A percentile compares a stretch with the other conserved stretches of the same genome.
These are phyloP conservation scores for Cyprinus carpio DNA, from an alignment of 2,113 vertebrate genomes.

Conservation along the genomic window DNA sequence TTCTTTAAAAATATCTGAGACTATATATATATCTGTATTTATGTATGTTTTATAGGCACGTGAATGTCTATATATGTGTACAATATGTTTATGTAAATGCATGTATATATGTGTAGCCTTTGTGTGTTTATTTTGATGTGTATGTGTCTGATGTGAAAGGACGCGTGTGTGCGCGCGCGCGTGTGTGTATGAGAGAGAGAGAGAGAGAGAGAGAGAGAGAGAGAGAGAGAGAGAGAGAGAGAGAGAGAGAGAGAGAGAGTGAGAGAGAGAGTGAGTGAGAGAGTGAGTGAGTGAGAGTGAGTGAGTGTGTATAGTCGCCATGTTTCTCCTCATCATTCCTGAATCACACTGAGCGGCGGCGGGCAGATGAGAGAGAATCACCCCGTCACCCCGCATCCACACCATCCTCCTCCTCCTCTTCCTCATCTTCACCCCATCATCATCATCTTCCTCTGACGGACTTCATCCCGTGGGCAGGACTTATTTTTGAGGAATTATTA, in stretches of 20 bases:
- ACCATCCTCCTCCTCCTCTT: not conserved
- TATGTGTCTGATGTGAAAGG: not conserved
- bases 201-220: not conserved
- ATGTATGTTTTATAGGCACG: not conserved
- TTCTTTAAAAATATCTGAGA: not conserved
- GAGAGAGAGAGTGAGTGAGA: not conserved
- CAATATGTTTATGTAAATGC: not conserved
- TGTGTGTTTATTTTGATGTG: not conserved
- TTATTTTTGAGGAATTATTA: constrained; percentile 12
- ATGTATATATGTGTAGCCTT: not conserved
- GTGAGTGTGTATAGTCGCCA: constrained; percentile 6
- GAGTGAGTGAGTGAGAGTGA: not conserved
- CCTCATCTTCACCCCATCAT: not conserved
- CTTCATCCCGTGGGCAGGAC: not conserved
- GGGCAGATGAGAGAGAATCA: constrained; percentile 30
- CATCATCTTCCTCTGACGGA: not conserved
- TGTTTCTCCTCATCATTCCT: constrained; percentile 44
- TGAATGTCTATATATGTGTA: not conserved
- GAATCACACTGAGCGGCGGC: not conserved
- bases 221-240: constrained; percentile 1
- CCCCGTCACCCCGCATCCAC: constrained; percentile 35
- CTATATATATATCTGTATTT: not conserved
- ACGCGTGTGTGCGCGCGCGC: not conserved
- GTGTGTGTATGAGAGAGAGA: not conserved
- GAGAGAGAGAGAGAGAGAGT: not conserved